Base-by-base conservation (phyloP, 2,113 vertebrate genomes). In the Malurus elegans region DNA sequence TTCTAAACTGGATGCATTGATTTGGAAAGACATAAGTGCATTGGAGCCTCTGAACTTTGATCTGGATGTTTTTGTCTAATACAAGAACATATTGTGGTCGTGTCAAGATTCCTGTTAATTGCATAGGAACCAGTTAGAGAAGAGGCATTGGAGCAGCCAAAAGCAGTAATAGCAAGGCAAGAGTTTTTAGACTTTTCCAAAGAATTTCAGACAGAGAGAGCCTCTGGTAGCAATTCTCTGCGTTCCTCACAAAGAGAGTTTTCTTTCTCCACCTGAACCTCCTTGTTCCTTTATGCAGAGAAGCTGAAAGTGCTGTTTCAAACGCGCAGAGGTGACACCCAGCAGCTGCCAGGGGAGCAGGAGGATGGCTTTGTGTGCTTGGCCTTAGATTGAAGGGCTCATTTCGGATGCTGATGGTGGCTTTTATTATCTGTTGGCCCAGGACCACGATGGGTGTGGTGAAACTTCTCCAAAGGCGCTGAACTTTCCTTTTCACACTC, bases 11-110 rank as follows among this genome's bases (percentile, higher is more conserved):
- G 14, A 54, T 78, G 25, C 14, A 34, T 34, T 28, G 48, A 50
- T 60, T 23, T 47, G 65, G 40, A 42, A 67, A 78, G 42, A 28
- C 1, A 26, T 8, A 40, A 50, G 13, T 45, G 23, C n/a, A 18
- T 36, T 82, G 45, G 50, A 54, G 23, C 23, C 15, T 58, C 28
- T 69, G 32, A 72, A 64, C 54, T 58, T 51, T 65, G 45, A 29
- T 66, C 31, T 48, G 56, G 15, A 40, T 65, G 16, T 6, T 67
- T 86, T 45, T 58, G 8, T 62, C 9, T 45, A 24, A 64, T 20
- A 12, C 16, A 36, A 36, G 47, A 58, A 40, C 3, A 5, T 28
- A 4, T 3, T 1, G 1, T 7, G 17, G 24, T 58, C 21, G 9
- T 36, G 28, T 38, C 42, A 71, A 86, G 67, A 31, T 40, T 61